These are phyloP conservation scores for Tupaia chinensis DNA, from an alignment of 2,113 vertebrate species.

Conservation along the genomic window DNA sequence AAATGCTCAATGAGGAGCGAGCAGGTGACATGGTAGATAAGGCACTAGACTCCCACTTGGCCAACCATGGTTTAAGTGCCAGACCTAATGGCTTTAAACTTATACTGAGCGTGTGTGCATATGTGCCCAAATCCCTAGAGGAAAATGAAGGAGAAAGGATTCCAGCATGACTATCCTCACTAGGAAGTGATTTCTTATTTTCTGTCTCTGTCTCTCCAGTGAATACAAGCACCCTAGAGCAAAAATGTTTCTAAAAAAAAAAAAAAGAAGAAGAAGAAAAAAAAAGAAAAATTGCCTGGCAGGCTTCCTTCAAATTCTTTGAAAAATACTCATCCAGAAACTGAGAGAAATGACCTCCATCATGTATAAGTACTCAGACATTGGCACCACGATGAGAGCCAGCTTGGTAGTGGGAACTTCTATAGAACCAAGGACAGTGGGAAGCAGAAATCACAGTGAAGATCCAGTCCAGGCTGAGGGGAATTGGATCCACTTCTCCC, in stretches of 20 bases:
- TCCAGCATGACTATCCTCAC: no score
- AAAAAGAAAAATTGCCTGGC: not conserved
- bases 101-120: no score
- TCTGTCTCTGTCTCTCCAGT: no score
- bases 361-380: not conserved
- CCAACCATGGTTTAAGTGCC: no score
- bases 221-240: no score
- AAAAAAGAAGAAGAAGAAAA: no score
- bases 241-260: no score
- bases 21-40: no score
- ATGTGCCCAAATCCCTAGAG: no score
- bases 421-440: not conserved
- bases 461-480: not conserved
- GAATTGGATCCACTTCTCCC: not conserved
- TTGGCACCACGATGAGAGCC: not conserved
- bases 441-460: not conserved
- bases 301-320: not conserved
- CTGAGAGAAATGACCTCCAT: not conserved
- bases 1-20: not conserved
- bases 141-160: no score
- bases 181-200: no score
- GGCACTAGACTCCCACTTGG: no score
- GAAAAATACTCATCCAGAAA: slow-evolving; percentile 26
- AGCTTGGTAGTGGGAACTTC: not conserved
- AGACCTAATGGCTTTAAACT: not conserved